Base-by-base conservation (phyloP, 2,888 invertebrate genomes). In the Leptarthrus brevirostris region DNA sequence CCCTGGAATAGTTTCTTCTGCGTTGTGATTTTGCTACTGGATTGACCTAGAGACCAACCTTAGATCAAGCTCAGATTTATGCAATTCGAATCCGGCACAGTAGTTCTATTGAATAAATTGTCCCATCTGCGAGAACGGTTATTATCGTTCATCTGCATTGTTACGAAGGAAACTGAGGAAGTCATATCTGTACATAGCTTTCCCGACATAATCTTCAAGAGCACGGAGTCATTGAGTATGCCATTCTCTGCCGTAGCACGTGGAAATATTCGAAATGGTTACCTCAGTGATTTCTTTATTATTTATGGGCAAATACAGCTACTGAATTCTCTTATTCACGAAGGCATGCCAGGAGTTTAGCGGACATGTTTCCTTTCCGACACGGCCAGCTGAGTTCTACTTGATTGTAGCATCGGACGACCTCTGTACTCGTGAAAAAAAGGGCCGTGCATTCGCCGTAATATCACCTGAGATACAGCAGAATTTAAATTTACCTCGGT, bases 101-200 rank as follows among this genome's bases (percentile, higher is more conserved):
- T 56, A 56, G 56, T 34, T 34, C 56, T 24, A 56, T 56, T 56
- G 56, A 26, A 56, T 56, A 56, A 56, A 56, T 56, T 56, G 56
- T 56, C 56, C 30, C 34, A 56, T 56, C 56, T 56, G 34, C 12
- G 34, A 34, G 22, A 56, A 34, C 14, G 56, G 56, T 56, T 56
- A 56, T 56, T 56, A 56, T 56, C 56, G 30, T 34, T 34, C 56
- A 56, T 56, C 56, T 56, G 56, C 56, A 56, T 56, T 56, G 56
- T 56, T 56, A 34, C 34, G 34, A 12, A 16, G 16, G 34, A 30
- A 56, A 34, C 34, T 56, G 18, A 34, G 56, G 56, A 56, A 56
- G 56, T 56, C 56, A 56, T 56, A 56, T 56, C 34, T 56, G 56
- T 56, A n/a, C n/a, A n/a, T n/a, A 56, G 34, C 12, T 56, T 34